Percentiles rank a stretch among this genome's conserved stretches.
Conservation (phyloP, 2,113 vertebrate species). For the Pongo abelii region DNA sequence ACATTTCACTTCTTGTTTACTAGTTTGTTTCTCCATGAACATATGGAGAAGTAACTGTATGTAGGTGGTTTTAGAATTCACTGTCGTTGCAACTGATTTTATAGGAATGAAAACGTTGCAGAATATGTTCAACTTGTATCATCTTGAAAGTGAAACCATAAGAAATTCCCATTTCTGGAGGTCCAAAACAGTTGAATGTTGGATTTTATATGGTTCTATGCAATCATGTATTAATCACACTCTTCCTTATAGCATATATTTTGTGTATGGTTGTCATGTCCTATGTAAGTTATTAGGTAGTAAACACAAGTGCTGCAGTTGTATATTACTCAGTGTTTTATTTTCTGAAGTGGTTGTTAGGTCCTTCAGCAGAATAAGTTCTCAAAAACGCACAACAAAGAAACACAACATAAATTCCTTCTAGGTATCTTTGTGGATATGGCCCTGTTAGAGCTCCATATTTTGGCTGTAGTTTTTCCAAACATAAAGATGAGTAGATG, state of each 20-base stretch:
- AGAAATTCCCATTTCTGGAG: background rate
- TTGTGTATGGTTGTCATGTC: background rate
- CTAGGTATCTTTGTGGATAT: background rate
- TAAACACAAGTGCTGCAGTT: background rate
- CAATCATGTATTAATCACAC: background rate
- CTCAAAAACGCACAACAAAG: background rate
- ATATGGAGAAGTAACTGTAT: fast-evolving
- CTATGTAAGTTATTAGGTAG: background rate
- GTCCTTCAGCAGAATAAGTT: background rate
- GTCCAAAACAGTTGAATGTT: background rate
- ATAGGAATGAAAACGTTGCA: background rate
- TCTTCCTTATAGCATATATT: background rate
- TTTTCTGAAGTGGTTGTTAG: background rate
- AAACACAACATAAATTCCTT: background rate
- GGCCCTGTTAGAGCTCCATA: background rate
- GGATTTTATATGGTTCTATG: background rate
- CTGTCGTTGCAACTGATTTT: background rate
- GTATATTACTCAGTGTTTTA: background rate
- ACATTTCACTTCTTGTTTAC: background rate
- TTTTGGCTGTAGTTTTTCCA: background rate
- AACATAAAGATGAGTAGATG: background rate
- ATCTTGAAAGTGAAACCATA: background rate
- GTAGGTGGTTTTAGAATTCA: background rate
- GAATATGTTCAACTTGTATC: background rate
- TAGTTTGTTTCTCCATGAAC: background rate